A percentile compares a stretch with the other conserved stretches of the same genome.
Evolutionary conservation across 2,797 vertebrate genomes (phyloP).

Genomic region (Catostomus latipinnis): DNA sequence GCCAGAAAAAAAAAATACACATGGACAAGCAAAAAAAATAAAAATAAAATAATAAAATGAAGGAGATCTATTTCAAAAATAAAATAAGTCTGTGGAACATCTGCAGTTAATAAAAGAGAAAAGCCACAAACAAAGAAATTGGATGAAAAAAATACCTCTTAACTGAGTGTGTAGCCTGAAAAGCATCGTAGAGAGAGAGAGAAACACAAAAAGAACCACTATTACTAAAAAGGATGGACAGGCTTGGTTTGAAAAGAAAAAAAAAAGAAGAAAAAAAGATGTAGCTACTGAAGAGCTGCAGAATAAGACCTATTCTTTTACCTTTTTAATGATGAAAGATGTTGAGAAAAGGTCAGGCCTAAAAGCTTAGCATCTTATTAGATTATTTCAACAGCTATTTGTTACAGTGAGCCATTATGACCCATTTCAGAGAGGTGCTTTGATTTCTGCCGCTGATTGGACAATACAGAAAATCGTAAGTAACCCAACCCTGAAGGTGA

Average conservation of each 20-base stretch:
- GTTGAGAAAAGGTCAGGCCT: too few species aligned
- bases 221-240: constrained; percentile 22
- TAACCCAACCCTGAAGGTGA: too few species aligned
- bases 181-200: neutral
- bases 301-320: constrained; percentile 36
- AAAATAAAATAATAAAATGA: constrained; percentile 1
- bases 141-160: constrained; percentile 7
- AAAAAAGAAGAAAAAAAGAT: neutral
- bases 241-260: constrained; percentile 26
- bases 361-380: too few species aligned
- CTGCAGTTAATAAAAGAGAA: constrained; percentile 27
- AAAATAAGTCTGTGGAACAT: constrained; percentile 17
- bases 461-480: too few species aligned
- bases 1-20: neutral
- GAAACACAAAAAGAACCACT: constrained; percentile 2
- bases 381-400: too few species aligned
- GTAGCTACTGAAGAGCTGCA: neutral
- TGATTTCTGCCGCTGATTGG: too few species aligned
- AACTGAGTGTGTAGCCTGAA: constrained; percentile 16
- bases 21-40: neutral
- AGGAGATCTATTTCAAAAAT: constrained; percentile 17
- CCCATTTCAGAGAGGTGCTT: too few species aligned
- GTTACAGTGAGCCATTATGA: too few species aligned
- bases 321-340: constrained; percentile 24
- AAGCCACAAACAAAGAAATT: constrained; percentile 28